phyloP scores from a whole-genome alignment of 2,888 invertebrate species.

The Ypsolopha scabrella region DNA sequence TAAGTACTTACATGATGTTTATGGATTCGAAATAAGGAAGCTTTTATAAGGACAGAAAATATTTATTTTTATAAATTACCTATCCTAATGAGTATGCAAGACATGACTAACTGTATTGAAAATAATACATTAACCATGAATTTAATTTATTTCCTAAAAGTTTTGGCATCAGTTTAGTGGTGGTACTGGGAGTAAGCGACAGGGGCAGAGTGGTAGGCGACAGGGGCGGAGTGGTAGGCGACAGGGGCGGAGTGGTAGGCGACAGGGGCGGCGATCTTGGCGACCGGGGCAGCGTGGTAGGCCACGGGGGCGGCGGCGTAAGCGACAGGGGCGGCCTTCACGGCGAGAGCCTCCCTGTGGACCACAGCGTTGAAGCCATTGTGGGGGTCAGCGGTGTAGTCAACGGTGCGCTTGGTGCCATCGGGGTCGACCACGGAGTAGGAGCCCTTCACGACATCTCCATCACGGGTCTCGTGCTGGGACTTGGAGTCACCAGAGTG shows the following conservation, averaged over 20 bases:
- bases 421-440: slow-evolving; percentile 42
- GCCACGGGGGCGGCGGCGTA: slow-evolving; percentile 32
- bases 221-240: slow-evolving; percentile 19
- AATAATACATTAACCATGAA: slow-evolving; percentile 21
- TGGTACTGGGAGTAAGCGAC: slow-evolving; percentile 28
- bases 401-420: slow-evolving; percentile 40
- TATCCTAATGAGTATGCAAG: slow-evolving; percentile 18
- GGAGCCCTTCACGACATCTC: slow-evolving; percentile 61
- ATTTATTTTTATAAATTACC: slow-evolving; percentile 28
- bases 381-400: slow-evolving; percentile 32
- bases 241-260: slow-evolving; percentile 14
- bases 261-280: slow-evolving; percentile 2
- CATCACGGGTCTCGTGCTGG: slow-evolving; percentile 56
- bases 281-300: slow-evolving; percentile 11
- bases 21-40: no score
- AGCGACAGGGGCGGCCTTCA: slow-evolving; percentile 32
- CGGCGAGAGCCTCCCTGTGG: slow-evolving; percentile 29
- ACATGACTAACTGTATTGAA: slow-evolving; percentile 15
- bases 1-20: no score
- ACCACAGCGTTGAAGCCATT: slow-evolving; percentile 11
- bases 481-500: slow-evolving; percentile 38
- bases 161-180: slow-evolving; percentile 47
- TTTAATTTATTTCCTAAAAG: slow-evolving; percentile 18
- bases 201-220: slow-evolving; percentile 9
- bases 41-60: slow-evolving; percentile 12